These are phyloP conservation scores for Oreochromis grahami DNA, from an alignment of 2,797 vertebrate genomes.

Conservation along the genomic window DNA sequence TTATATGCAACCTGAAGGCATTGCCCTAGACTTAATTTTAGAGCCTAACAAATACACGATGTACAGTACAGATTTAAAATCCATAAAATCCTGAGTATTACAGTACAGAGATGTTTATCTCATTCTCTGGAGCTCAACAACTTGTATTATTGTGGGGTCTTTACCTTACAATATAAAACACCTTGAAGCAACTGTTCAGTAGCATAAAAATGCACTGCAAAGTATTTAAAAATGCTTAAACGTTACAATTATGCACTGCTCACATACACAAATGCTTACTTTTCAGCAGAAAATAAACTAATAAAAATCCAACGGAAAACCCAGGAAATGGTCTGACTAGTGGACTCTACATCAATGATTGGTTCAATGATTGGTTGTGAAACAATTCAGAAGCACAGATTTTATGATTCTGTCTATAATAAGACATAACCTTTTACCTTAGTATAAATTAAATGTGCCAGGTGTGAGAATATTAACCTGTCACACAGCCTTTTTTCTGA, in stretches of 20 bases:
- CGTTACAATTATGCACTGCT: background rate
- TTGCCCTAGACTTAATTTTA: background rate
- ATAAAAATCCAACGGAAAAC: background rate
- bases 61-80: background rate
- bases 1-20: conserved; percentile 33
- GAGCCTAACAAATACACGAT: background rate
- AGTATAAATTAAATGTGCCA: background rate
- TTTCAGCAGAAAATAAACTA: background rate
- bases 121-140: background rate
- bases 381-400: background rate
- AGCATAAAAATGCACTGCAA: background rate
- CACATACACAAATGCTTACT: background rate
- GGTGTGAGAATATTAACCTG: background rate
- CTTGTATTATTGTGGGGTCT: background rate
- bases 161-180: background rate
- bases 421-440: background rate
- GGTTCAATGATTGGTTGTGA: background rate
- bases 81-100: background rate
- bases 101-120: background rate
- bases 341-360: background rate
- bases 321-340: background rate
- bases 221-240: background rate
- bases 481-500: background rate
- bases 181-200: background rate
- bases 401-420: background rate